phyloP scores from a whole-genome alignment of 1,140 invertebrate species.

The Calephelis nemesis region DNA sequence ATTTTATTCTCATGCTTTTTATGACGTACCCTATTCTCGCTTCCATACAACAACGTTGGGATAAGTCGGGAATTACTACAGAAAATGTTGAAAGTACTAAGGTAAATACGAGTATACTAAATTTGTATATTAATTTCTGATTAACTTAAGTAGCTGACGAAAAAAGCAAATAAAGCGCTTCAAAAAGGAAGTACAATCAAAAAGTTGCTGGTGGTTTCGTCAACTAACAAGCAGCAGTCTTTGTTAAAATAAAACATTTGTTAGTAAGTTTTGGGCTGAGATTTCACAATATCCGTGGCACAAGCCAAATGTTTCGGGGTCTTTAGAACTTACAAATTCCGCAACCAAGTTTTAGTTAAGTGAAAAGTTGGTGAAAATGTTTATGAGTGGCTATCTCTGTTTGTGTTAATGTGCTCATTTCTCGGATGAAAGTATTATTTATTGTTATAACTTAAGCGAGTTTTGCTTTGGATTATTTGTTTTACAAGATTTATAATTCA shows the following conservation, averaged over 20 bases:
- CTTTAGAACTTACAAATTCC: slow-evolving; percentile 38
- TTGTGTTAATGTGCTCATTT: slow-evolving; percentile 33
- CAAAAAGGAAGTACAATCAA: no score
- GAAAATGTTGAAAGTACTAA: no score
- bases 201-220: not conserved
- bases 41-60: no score
- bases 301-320: slow-evolving; percentile 30
- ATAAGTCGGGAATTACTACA: no score
- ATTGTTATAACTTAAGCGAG: slow-evolving; percentile 14
- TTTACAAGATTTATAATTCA: slow-evolving; percentile 7
- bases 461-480: slow-evolving; percentile 17
- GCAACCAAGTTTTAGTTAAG: slow-evolving; percentile 31
- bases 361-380: slow-evolving; percentile 37
- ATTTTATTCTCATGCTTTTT: no score
- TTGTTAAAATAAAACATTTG: slow-evolving; percentile 28
- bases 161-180: no score
- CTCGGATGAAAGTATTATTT: slow-evolving; percentile 21
- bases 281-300: slow-evolving; percentile 29
- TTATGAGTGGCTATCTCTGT: slow-evolving; percentile 35
- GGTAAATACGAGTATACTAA: no score
- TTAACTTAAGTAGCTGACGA: no score
- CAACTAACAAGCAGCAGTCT: slow-evolving; percentile 1
- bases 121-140: no score
- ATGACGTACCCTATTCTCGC: no score
- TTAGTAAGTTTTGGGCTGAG: slow-evolving; percentile 27